Base-by-base conservation (phyloP, 2,888 invertebrate genomes). In the Melipona bicolor region DNA sequence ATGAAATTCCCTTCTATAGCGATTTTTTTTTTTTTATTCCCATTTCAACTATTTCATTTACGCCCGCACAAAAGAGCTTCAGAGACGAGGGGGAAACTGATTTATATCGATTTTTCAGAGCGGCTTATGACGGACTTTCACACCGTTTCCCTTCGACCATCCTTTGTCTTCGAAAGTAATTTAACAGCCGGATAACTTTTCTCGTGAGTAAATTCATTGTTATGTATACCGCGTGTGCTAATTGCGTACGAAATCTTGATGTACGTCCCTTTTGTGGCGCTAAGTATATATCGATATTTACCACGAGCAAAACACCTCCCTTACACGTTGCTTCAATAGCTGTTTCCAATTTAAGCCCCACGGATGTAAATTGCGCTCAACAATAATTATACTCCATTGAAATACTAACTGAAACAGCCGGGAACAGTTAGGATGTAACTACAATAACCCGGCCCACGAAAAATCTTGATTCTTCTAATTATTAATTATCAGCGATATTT, bases 71-170 rank as follows among this genome's bases (percentile, higher is more conserved):
- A 61, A 61, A 61, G 19, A 4, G 24, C 9, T 27, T 61, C 24
- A 9, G 17, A 61, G 24, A 61, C 17, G 24, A 59, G 24, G 6
- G 15, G 9, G 24, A 27, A 27, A 27, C 24, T 61, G 43, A 61
- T 27, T 61, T 61, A 61, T 27, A 61, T 61, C 6, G 24, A 61
- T 61, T 61, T 56, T 61, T 61, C 61, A 61, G 61, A 61, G 61
- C 27, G 17, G 24, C 17, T 61, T 61, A 27, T 61, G 56, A 56
- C 56, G 56, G 56, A 56, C 56, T 56, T 56, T 56, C n/a, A n/a
- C 56, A 56, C 13, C n/a, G n/a, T n/a, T 56, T 56, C n/a, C 3
- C 56, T 56, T 3, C 61, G 9, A 27, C 19, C 61, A 24, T 61
- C n/a, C 13, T 61, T 27, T 61, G 24, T 61, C 27, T 61, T 61